Conservation (phyloP, 1,140 invertebrate genomes). For the Tribolium castaneum region DNA sequence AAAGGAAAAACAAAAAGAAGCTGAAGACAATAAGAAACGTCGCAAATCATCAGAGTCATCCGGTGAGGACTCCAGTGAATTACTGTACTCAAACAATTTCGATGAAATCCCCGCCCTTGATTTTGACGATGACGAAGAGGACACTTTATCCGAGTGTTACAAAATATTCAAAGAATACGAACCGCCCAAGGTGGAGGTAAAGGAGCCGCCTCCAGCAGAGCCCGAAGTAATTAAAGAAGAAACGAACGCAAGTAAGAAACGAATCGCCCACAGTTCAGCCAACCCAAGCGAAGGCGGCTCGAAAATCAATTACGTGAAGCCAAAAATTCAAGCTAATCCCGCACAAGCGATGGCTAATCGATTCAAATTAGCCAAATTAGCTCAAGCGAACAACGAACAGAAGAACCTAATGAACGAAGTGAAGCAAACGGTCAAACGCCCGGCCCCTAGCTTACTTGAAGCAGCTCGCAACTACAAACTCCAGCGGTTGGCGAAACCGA, state of each 20-base stretch:
- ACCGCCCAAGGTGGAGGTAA: constrained; percentile 50
- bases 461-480: constrained; percentile 52
- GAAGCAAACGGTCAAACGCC: constrained; percentile 44
- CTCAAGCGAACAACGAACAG: constrained; percentile 58
- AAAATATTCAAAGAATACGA: constrained; percentile 76
- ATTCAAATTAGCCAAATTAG: constrained; percentile 55
- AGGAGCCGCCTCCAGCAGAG: background rate
- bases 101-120: constrained; percentile 30
- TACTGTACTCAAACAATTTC: background rate
- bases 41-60: constrained; percentile 44
- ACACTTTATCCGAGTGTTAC: constrained; percentile 74
- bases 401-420: constrained; percentile 58
- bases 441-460: constrained; percentile 48
- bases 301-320: constrained; percentile 45
- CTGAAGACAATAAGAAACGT: constrained; percentile 30
- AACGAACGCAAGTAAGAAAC: constrained; percentile 60
- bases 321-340: constrained; percentile 51
- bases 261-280: constrained; percentile 63
- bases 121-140: constrained; percentile 57
- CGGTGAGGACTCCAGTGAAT: background rate
- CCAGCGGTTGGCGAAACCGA: constrained; percentile 13
- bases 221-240: constrained; percentile 44
- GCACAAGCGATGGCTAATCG: constrained; percentile 58
- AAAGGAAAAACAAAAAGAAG: constrained; percentile 30
- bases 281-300: constrained; percentile 57